Evolutionary conservation across 2,888 invertebrate species (phyloP).

Genomic region (Dynastes maya): DNA sequence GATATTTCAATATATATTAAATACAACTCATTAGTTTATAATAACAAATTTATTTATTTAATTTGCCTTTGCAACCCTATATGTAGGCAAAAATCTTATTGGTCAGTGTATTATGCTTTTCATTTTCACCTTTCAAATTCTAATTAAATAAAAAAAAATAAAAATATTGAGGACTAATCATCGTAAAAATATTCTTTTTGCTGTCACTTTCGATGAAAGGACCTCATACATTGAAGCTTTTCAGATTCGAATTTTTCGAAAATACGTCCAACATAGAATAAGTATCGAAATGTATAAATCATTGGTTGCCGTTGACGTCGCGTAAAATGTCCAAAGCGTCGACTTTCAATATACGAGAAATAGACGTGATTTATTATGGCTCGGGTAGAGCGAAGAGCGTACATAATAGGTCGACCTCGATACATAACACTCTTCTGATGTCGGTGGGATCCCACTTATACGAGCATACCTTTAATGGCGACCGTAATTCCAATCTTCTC

Average conservation of each 20-base stretch:
- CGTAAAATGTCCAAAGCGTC: conserved; percentile 40
- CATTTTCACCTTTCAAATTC: no score
- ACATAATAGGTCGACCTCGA: conserved; percentile 43
- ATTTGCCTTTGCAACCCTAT: no score
- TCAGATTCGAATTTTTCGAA: neutral
- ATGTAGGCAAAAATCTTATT: no score
- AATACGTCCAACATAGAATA: neutral
- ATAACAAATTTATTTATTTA: no score
- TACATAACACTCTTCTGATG: conserved; percentile 40
- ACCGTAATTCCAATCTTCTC: conserved; percentile 24
- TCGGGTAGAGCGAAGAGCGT: conserved; percentile 20
- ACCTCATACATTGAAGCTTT: neutral
- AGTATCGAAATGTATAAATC: conserved; percentile 30
- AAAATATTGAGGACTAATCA: no score
- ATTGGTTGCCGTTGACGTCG: conserved; percentile 7
- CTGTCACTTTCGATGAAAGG: neutral
- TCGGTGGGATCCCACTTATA: conserved; percentile 2
- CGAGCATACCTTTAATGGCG: conserved; percentile 28
- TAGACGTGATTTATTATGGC: conserved; percentile 40
- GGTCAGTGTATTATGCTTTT: no score
- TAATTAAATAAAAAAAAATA: no score
- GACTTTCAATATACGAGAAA: conserved; percentile 43
- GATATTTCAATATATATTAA: no score
- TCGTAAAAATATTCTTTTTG: no score
- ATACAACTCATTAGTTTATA: no score